phyloP scores from a whole-genome alignment of 2,888 invertebrate species.

The Tinea pellionella region DNA sequence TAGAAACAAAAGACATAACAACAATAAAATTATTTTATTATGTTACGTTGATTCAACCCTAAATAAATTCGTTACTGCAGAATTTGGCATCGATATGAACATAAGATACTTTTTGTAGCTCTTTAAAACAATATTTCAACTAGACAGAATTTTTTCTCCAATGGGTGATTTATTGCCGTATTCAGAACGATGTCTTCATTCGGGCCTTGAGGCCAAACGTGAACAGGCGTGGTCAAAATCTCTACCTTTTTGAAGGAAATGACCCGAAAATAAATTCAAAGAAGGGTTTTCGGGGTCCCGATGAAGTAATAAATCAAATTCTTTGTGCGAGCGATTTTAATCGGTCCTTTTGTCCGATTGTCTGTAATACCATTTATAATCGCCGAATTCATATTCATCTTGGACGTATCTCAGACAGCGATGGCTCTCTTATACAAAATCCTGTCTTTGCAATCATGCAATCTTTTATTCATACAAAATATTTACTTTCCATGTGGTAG shows the following conservation, averaged over 20 bases:
- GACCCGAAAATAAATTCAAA: conserved; percentile 52
- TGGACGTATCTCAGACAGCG: not conserved
- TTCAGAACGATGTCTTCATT: conserved; percentile 59
- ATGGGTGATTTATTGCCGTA: conserved; percentile 51
- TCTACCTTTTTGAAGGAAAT: conserved; percentile 22
- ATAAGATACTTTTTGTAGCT: not conserved
- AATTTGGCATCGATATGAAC: not conserved
- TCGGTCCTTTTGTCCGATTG: conserved; percentile 9
- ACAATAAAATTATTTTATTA: too few relatives aligned
- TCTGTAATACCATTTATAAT: conserved; percentile 4
- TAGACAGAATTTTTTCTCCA: conserved; percentile 35
- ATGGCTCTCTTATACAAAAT: not conserved
- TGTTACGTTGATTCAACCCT: not conserved
- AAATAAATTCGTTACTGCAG: not conserved
- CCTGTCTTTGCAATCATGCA: not conserved
- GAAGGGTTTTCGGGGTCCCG: conserved; percentile 29
- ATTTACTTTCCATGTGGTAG: not conserved
- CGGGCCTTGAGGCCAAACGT: conserved; percentile 54
- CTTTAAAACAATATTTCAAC: conserved; percentile 36
- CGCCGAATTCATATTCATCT: not conserved
- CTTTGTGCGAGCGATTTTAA: conserved; percentile 32
- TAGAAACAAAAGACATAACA: too few relatives aligned
- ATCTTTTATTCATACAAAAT: not conserved
- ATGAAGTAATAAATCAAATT: conserved; percentile 62
- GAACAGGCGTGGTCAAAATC: conserved; percentile 45